Percentiles rank a stretch among this genome's conserved stretches.
These are phyloP conservation scores for Zaprionus camerounensis DNA, from an alignment of 1,140 invertebrate genomes.

Conservation along the genomic window DNA sequence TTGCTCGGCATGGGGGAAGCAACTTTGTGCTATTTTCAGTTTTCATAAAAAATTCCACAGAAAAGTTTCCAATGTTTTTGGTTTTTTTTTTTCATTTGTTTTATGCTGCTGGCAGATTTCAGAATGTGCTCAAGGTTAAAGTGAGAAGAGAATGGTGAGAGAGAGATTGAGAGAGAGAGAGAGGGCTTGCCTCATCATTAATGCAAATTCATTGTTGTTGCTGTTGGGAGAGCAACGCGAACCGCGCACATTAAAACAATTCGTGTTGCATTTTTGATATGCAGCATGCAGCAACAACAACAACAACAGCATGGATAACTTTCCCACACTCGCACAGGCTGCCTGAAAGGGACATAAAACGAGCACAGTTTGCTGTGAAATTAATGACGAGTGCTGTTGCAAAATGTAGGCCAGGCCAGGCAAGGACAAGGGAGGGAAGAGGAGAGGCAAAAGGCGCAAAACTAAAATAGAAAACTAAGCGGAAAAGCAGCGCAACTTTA, in stretches of 20 bases:
- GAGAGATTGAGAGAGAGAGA: not conserved
- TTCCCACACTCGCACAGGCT: constrained; percentile 24
- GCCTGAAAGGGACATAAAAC: constrained; percentile 35
- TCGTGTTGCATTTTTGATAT: constrained; percentile 72
- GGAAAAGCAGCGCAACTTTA: constrained; percentile 58
- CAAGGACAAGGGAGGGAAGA: constrained; percentile 24
- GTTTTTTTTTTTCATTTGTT: constrained; percentile 67
- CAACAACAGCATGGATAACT: constrained; percentile 36
- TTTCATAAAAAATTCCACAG: constrained; percentile 37
- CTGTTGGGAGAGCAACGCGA: constrained; percentile 10
- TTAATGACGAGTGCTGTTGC: constrained; percentile 52
- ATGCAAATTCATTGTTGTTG: constrained; percentile 81
- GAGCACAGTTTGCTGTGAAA: constrained; percentile 51
- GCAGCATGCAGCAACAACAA: constrained; percentile 34
- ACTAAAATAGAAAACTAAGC: constrained; percentile 20
- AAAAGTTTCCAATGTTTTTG: constrained; percentile 43
- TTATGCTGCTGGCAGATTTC: constrained; percentile 69
- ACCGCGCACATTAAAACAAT: constrained; percentile 66
- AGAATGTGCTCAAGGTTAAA: constrained; percentile 50
- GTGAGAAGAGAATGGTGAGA: not conserved
- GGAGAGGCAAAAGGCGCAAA: not conserved
- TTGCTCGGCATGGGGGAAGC: constrained; percentile 20
- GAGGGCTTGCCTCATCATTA: constrained; percentile 70
- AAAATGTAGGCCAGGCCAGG: constrained; percentile 52
- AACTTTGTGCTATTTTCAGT: constrained; percentile 55